Percentiles rank a stretch among this genome's conserved stretches.
Evolutionary conservation across 2,113 vertebrate species (phyloP).

Genomic region (Hydrolagus affinis): DNA sequence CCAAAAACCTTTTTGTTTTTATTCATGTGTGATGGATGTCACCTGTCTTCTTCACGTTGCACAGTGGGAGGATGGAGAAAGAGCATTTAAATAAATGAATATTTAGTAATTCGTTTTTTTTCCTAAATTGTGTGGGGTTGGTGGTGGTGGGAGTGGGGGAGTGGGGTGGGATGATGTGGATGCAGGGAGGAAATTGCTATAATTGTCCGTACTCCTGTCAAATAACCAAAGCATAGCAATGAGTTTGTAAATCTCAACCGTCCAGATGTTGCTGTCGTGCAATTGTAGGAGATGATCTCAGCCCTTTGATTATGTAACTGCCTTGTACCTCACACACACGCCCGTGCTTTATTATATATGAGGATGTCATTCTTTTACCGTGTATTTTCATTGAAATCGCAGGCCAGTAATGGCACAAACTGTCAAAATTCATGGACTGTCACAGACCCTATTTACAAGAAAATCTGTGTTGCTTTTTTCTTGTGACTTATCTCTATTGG

Average conservation of each 20-base stretch:
- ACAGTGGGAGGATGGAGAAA: too few species aligned
- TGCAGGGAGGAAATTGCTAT: not conserved
- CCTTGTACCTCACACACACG: constrained; percentile 12
- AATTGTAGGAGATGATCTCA: constrained; percentile 25
- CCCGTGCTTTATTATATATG: constrained; percentile 10
- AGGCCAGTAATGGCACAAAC: not conserved
- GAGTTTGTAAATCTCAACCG: not conserved
- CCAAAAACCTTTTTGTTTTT: not conserved
- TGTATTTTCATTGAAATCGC: not conserved
- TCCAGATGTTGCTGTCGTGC: constrained; percentile 3
- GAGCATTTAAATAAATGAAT: too few species aligned
- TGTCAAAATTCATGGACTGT: not conserved
- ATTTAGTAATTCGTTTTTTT: too few species aligned
- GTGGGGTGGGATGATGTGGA: too few species aligned
- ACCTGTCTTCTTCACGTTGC: too few species aligned
- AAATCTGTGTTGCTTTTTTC: not conserved
- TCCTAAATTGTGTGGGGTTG: too few species aligned
- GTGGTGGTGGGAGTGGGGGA: too few species aligned
- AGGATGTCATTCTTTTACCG: constrained; percentile 17
- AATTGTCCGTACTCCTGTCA: not conserved
- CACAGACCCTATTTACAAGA: not conserved
- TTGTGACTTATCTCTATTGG: not conserved
- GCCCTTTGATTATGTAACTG: constrained; percentile 25
- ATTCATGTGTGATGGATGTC: not conserved
- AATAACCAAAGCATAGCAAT: not conserved